Base-by-base conservation (phyloP, 1,140 invertebrate species). In the Hyphantria cunea region DNA sequence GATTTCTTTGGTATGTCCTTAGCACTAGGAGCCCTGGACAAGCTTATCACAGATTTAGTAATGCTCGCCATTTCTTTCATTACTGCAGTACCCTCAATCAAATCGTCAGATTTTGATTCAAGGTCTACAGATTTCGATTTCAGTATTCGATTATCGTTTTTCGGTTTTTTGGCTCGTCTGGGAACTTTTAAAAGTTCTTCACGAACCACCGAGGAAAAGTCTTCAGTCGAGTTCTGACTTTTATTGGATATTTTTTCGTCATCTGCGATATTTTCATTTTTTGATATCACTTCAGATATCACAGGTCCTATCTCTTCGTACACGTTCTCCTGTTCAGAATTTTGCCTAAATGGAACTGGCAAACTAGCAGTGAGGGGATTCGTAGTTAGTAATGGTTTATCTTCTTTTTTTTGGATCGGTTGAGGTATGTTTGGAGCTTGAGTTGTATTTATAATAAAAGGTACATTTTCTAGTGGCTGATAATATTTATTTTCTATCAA, bases 251-350 rank as follows among this genome's bases (percentile, higher is more conserved):
- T 61, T 71, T 90, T 90, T 0, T 86, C 87, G 42, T 90, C 86
- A 51, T 90, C 86, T 3, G 86, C 84, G 54, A 86, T 65, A 48
- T 84, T 86, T 42, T 76, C 76, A 53, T 79, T 76, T 0, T 60
- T 60, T 34, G 52, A 25, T n/a, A 64, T 15, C 44, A 53, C 15
- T 14, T 25, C 52, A 15, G 64, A 25, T 11, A 66, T 39, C 0
- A 75, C 45, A 0, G 87, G 85, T 70, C 86, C 86, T 12, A 90
- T 90, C 75, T 90, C 86, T 72, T 90, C 88, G 48, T 90, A 90
- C 48, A 83, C 82, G 61, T 90, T 85, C 52, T 90, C 88, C 51
- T 79, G 74, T 42, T 80, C 82, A 4, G 74, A 70, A 54, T 76
- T 60, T 48, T 64, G 72, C 52, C 74, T 76, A 8, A 15, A 17